Evolutionary conservation across 2,113 vertebrate genomes (phyloP), one percentile per base, ranked within the genome.

Genomic region (Phycodurus eques): DNA sequence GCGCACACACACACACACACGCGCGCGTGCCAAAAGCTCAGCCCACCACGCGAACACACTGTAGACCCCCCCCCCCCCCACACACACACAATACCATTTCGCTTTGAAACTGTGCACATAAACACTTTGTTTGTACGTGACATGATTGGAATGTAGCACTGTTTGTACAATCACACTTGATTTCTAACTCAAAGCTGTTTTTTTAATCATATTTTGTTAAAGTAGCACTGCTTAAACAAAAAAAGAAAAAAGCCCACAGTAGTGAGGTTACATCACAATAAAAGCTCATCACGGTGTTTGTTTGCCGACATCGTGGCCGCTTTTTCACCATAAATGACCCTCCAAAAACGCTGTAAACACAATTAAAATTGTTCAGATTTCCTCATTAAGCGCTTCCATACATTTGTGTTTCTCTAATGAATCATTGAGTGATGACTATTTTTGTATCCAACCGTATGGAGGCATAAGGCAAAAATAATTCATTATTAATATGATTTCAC

Each of bases 121-220:
- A 61, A 61, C 59, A 61, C 59, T 61, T 61, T 59, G 57, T 59
- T 59, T 61, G 59, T 61, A 61, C 8, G 59, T 61, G 59, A 61
- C 59, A 61, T 61, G 59, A 61, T 61, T 61, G 59, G 59, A 61
- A 61, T 61, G 59, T 61, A 61, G 59, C 59, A 61, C 59, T 61
- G 59, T 61, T 61, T 61, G 59, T 61, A 61, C 59, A 61, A 61
- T 35, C 59, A 61, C 59, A 61, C 59, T 27, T 59, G 56, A 59
- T 59, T 59, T 59, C 22, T 31, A 31, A 59, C 22, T 14, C 31
- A 61, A 35, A 12, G 56, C 22, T 66, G 42, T 66, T 66, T 66
- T 22, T 14, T 5, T 61, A 53, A 61, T 59, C 56, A 59, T 35
- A 35, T 61, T 35, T 19, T 61, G 59, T 61, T 35, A 27, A 35